These are phyloP conservation scores for Poecilus cupreus DNA, from an alignment of 2,888 invertebrate species.

Conservation along the genomic window DNA sequence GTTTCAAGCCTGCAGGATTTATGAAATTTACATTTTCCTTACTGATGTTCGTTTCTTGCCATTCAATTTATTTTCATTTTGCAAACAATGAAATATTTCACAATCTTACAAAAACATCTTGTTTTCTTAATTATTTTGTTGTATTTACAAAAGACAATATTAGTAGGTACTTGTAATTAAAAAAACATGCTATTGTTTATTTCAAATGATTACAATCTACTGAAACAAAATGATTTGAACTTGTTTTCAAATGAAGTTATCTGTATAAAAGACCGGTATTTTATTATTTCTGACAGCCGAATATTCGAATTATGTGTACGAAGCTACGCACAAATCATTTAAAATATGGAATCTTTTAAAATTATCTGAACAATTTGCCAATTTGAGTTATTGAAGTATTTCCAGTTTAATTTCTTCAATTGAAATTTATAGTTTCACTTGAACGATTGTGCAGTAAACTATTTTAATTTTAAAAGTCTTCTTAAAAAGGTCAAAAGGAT, in stretches of 20 bases:
- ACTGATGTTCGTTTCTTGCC: not conserved
- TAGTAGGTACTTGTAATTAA: not conserved
- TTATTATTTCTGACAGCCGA: too few species aligned
- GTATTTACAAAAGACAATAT: not conserved
- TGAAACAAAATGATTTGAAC: not conserved
- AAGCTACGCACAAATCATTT: too few species aligned
- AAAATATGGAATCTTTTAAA: too few species aligned
- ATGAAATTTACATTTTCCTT: slow-evolving; percentile 15
- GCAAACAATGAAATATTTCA: too few species aligned
- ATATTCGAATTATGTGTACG: not conserved
- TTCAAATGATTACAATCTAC: not conserved
- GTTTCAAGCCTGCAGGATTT: not conserved
- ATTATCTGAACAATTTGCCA: too few species aligned
- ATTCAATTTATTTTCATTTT: not conserved
- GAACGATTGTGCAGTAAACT: too few species aligned
- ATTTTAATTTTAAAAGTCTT: too few species aligned
- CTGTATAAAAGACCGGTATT: not conserved
- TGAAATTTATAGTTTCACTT: too few species aligned
- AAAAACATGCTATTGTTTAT: not conserved
- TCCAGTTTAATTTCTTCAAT: too few species aligned
- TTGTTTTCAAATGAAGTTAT: not conserved
- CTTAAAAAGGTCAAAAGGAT: too few species aligned
- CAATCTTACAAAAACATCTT: too few species aligned
- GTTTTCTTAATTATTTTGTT: not conserved
- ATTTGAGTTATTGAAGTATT: too few species aligned